Evolutionary conservation across 2,888 invertebrate species (phyloP).

Genomic region (Flabesymbios commensalis): DNA sequence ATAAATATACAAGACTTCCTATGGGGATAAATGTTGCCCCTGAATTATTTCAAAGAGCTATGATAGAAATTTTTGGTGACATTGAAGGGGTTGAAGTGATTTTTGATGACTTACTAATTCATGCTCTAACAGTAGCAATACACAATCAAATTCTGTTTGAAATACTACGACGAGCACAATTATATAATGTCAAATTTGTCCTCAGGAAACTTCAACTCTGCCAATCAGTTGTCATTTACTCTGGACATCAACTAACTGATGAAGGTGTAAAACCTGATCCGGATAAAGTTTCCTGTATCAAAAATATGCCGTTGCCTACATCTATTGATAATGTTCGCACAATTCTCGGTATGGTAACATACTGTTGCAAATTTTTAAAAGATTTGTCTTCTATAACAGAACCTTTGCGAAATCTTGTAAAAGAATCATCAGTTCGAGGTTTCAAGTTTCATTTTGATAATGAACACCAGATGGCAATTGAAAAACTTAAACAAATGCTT

Average conservation of each 20-base stretch:
- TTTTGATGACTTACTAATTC: constrained; percentile 8
- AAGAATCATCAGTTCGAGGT: too few species aligned
- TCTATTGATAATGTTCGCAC: background rate
- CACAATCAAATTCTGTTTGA: background rate
- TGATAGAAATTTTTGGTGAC: constrained; percentile 2
- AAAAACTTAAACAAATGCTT: too few species aligned
- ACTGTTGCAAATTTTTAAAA: too few species aligned
- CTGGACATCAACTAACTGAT: constrained; percentile 1
- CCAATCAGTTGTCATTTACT: background rate
- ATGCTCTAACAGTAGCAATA: background rate
- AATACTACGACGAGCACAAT: background rate
- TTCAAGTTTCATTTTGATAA: too few species aligned
- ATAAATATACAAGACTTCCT: constrained; percentile 3
- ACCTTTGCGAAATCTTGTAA: too few species aligned
- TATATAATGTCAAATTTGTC: constrained; percentile 4
- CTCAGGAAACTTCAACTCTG: background rate
- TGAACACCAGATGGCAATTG: too few species aligned
- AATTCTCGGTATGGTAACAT: too few species aligned
- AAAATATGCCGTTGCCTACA: constrained; percentile 10
- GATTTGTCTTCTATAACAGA: too few species aligned
- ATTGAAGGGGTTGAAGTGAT: background rate
- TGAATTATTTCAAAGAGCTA: constrained; percentile 13
- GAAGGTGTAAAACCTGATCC: background rate
- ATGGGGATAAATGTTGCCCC: constrained; percentile 13
- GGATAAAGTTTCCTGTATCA: constrained; percentile 4